These are phyloP conservation scores for Clamator glandarius DNA, from an alignment of 2,797 vertebrate genomes.

Conservation along the genomic window DNA sequence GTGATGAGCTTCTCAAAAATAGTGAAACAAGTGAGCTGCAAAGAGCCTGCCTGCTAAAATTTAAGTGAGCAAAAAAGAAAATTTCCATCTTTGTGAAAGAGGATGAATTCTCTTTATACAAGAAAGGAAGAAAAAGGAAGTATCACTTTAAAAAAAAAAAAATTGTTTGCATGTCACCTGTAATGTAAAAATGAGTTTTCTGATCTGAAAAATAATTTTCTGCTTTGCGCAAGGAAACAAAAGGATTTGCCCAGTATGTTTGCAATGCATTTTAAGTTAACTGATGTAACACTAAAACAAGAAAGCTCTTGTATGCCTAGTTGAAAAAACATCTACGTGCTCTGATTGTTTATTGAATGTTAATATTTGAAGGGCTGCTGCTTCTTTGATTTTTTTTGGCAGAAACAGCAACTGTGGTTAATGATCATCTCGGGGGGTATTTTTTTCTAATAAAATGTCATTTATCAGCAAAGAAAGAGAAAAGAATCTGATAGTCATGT, in stretches of 20 bases:
- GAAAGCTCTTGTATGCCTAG: not conserved
- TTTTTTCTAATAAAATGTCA: slow-evolving; percentile 21
- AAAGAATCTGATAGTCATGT: not conserved
- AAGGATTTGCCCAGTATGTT: not conserved
- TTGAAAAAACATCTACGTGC: not conserved
- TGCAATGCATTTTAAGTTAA: not conserved
- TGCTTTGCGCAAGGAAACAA: not conserved
- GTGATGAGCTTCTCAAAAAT: not conserved
- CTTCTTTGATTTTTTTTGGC: not conserved
- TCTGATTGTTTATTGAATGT: slow-evolving; percentile 27
- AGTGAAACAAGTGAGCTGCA: not conserved
- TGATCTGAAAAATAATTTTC: not conserved
- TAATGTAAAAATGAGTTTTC: not conserved
- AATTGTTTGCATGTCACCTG: not conserved
- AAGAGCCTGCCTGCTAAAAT: not conserved
- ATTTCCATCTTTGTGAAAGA: not conserved
- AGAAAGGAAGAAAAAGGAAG: not conserved
- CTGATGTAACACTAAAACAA: not conserved
- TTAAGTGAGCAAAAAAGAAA: not conserved
- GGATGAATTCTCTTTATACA: not conserved
- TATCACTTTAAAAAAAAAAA: too few relatives aligned
- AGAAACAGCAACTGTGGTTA: slow-evolving; percentile 30
- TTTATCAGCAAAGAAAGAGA: slow-evolving; percentile 30
- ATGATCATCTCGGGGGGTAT: not conserved
- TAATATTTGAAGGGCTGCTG: slow-evolving; percentile 1